Conservation (phyloP, 2,888 invertebrate species). For the Heliothis peltigera region DNA sequence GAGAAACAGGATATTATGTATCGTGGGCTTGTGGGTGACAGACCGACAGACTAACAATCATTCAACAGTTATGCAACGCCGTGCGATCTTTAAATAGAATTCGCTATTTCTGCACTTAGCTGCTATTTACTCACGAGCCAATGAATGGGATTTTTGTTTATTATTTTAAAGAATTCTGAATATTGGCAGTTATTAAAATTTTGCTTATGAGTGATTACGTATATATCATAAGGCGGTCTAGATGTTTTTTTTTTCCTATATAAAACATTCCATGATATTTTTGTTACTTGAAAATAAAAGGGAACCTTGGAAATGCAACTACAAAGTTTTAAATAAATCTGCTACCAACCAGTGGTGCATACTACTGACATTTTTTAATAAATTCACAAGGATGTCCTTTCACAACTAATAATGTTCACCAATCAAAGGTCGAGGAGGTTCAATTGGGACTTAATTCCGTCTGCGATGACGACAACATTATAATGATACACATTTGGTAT, state of each 20-base stretch:
- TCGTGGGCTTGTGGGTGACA: constrained; percentile 34
- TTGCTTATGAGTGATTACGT: too few species aligned
- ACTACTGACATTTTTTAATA: too few species aligned
- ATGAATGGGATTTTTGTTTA: not conserved
- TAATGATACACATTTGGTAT: not conserved
- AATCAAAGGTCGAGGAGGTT: not conserved
- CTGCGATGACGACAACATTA: not conserved
- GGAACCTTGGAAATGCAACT: too few species aligned
- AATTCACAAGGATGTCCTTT: too few species aligned
- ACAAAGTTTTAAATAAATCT: too few species aligned
- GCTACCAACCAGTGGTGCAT: too few species aligned
- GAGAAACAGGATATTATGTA: constrained; percentile 47
- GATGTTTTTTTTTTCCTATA: too few species aligned
- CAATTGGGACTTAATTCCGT: not conserved
- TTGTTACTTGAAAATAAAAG: too few species aligned
- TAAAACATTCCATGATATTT: too few species aligned
- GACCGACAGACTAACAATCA: constrained; percentile 29
- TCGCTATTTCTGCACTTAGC: constrained; percentile 20
- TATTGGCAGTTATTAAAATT: constrained; percentile 8
- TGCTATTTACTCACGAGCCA: not conserved
- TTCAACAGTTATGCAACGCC: constrained; percentile 23
- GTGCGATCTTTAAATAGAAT: constrained; percentile 40
- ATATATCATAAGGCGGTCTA: too few species aligned
- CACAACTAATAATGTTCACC: not conserved
- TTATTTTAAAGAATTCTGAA: not conserved